Conservation (phyloP, 2,113 vertebrate species). For the Hydrolagus affinis region DNA sequence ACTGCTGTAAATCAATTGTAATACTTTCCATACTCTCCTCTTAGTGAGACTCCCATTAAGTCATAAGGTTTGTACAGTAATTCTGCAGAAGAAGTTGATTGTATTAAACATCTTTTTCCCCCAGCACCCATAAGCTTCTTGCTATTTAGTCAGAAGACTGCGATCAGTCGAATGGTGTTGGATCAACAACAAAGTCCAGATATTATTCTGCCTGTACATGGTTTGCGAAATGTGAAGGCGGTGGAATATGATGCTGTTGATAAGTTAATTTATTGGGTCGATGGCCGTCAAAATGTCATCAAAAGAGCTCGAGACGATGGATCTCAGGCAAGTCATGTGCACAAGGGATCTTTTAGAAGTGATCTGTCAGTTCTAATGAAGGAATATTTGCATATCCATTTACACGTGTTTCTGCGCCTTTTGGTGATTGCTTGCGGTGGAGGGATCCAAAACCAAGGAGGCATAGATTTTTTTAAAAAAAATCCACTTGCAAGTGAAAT, state of each 20-base stretch:
- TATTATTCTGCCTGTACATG: conserved; percentile 81
- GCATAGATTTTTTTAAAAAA: too few relatives aligned
- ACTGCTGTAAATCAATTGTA: background rate
- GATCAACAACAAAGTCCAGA: conserved; percentile 85
- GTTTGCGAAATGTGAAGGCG: conserved; percentile 72
- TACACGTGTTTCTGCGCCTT: too few relatives aligned
- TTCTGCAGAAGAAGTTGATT: background rate
- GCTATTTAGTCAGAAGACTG: conserved; percentile 84
- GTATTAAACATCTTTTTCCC: conserved; percentile 11
- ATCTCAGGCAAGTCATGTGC: conserved; percentile 61
- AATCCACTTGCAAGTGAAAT: too few relatives aligned
- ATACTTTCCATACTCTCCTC: background rate
- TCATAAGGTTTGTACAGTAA: background rate
- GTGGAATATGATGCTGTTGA: conserved; percentile 81
- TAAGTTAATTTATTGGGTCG: conserved; percentile 82
- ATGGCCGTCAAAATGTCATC: conserved; percentile 79
- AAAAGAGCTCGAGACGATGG: conserved; percentile 80
- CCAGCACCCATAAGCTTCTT: conserved; percentile 81
- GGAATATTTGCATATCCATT: too few relatives aligned
- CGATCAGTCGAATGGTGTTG: conserved; percentile 84
- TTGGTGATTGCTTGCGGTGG: too few relatives aligned
- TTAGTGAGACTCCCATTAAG: background rate
- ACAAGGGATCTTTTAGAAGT: background rate
- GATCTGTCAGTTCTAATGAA: too few relatives aligned
- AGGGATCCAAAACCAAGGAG: too few relatives aligned